Percentiles rank a stretch among this genome's conserved stretches.
These are phyloP conservation scores for Platycheirus albimanus DNA, from an alignment of 2,888 invertebrate species.

Conservation along the genomic window DNA sequence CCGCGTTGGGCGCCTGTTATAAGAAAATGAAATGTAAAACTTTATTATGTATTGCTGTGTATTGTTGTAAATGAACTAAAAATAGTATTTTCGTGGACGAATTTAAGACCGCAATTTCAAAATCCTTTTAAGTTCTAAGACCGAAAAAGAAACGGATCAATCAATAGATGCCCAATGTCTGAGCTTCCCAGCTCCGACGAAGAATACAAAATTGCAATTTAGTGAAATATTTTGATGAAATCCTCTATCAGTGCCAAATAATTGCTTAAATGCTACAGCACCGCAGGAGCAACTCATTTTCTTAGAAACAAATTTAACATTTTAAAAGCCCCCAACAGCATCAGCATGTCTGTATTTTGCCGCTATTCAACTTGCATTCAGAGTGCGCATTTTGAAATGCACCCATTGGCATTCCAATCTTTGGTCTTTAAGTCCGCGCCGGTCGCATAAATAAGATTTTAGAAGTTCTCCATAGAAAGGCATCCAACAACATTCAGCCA, in stretches of 20 bases:
- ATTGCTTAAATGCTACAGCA: background rate
- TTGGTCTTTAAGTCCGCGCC: conserved; percentile 57
- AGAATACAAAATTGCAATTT: too few relatives aligned
- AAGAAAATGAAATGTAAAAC: too few relatives aligned
- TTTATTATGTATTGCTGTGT: too few relatives aligned
- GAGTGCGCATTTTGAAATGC: conserved; percentile 69
- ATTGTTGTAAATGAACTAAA: too few relatives aligned
- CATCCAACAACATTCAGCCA: conserved; percentile 31
- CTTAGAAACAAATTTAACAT: conserved; percentile 33
- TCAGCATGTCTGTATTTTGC: conserved; percentile 34
- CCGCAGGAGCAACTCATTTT: background rate
- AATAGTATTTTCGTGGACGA: too few relatives aligned
- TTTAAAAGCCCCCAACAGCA: background rate
- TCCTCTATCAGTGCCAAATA: background rate
- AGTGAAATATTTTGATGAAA: background rate
- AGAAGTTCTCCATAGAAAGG: conserved; percentile 70
- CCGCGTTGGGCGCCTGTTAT: conserved; percentile 12
- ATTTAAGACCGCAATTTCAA: too few relatives aligned
- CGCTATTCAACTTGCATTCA: conserved; percentile 63
- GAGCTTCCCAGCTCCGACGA: too few relatives aligned
- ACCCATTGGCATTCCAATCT: conserved; percentile 68
- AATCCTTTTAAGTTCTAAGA: too few relatives aligned
- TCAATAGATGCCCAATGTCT: too few relatives aligned
- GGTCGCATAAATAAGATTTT: conserved; percentile 66
- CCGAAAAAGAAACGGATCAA: too few relatives aligned